Conservation (phyloP, 92 coral and sea anemone species). For the Blastomussa wellsi region DNA sequence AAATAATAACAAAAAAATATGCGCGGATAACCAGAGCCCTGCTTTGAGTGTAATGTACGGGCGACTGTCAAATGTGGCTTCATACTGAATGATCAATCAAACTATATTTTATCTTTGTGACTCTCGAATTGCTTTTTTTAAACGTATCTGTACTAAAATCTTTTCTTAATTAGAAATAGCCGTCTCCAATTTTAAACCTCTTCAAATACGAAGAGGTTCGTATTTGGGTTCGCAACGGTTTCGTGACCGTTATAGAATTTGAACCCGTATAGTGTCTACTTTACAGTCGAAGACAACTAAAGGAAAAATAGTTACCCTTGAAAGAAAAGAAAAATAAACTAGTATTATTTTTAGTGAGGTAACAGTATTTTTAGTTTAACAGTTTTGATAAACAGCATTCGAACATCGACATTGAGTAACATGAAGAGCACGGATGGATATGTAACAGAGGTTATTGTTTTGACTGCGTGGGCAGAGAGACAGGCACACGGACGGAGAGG, state of each 20-base stretch:
- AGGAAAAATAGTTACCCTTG: background rate
- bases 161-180: no score
- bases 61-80: background rate
- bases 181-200: no score
- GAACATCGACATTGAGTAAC: background rate
- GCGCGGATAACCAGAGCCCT: background rate
- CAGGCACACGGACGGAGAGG: background rate
- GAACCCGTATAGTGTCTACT: no score
- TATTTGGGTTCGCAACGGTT: no score
- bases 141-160: background rate
- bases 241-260: background rate
- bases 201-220: no score
- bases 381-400: background rate
- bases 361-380: no score
- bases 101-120: background rate
- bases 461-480: background rate
- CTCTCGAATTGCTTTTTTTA: background rate
- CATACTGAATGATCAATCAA: background rate
- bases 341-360: no score
- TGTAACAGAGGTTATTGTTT: background rate
- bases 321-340: no score
- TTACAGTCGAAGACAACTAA: background rate
- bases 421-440: background rate
- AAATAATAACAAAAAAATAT: background rate
- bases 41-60: background rate